Conservation (phyloP, 2,797 vertebrate species). For the Cirrhinus molitorella region DNA sequence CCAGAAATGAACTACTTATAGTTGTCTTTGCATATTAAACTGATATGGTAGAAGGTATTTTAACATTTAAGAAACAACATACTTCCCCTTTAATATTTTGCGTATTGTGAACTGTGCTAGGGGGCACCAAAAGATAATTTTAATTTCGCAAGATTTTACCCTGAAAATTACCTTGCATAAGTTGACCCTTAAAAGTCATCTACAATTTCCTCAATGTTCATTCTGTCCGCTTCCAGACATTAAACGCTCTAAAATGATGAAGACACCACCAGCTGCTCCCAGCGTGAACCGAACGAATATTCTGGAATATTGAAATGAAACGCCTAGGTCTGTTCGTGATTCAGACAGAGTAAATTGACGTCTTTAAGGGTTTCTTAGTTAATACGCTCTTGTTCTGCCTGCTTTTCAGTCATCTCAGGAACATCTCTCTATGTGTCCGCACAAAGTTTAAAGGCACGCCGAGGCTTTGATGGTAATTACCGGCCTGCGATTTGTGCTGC, state of each 20-base stretch:
- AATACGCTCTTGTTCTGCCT: constrained; percentile 38
- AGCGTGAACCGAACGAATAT: constrained; percentile 21
- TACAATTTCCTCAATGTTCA: constrained; percentile 11
- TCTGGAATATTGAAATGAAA: constrained; percentile 22
- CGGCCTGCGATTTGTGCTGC: constrained; percentile 34
- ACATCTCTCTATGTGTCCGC: constrained; percentile 20
- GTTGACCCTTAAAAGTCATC: constrained; percentile 9
- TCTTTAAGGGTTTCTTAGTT: constrained; percentile 42
- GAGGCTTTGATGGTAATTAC: constrained; percentile 48
- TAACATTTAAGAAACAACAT: not conserved
- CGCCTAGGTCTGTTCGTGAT: not conserved
- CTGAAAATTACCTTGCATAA: not conserved
- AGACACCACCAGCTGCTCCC: constrained; percentile 41
- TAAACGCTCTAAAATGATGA: constrained; percentile 26
- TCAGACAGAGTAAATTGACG: constrained; percentile 40
- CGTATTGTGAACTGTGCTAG: not conserved
- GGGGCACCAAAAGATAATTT: not conserved
- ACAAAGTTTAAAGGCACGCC: constrained; percentile 30
- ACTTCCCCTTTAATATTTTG: not conserved
- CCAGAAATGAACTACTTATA: not conserved
- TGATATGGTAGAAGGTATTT: not conserved
- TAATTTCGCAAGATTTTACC: not conserved
- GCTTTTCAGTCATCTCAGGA: constrained; percentile 36
- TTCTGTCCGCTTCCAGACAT: not conserved
- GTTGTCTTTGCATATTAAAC: not conserved